Base-by-base conservation (phyloP, 1,140 invertebrate genomes). In the Megathymus violae region DNA sequence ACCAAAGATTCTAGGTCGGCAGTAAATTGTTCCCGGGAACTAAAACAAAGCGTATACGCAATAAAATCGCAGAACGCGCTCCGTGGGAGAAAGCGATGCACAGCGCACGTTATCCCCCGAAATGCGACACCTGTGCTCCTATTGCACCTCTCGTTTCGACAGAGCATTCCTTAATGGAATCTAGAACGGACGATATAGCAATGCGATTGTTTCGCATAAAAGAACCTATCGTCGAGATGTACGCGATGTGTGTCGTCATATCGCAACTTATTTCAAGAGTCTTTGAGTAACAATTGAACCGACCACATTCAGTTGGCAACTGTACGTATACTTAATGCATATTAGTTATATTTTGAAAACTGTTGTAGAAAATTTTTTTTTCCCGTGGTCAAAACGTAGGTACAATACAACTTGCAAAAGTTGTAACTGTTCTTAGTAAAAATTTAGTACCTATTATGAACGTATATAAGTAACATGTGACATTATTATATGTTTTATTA, bases 11-110 rank as follows among this genome's bases (percentile, higher is more conserved):
- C 50, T 40, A 52, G 50, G 50, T 16, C 50, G 50, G n/a, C 36
- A 6, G 22, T 52, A 52, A 52, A 52, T 52, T n/a, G n/a, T n/a
- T 52, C 50, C 50, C n/a, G 34, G 11, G 34, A 14, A 52, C 34
- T 11, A 22, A 40, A 52, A 52, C 50, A 38, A 38, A 51, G 50
- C 31, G 16, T 6, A 17, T 52, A 16, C 50, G 50, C 50, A 52
- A 52, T 52, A 15, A 16, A n/a, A 47, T 47, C 19, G 19, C 19
- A 22, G 2, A 22, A 22, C 19, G 19, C 19, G 19, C 19, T 47
- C 13, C 16, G 7, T 2, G n/a, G 11, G 50, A 36, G 50, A 52
- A 52, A 52, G 50, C 38, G 50, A 54, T 36, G 51, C 17, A 52
- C 17, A 4, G 41, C 51, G 51, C 38, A 52, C 36, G 9, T 27